phyloP scores from a whole-genome alignment of 2,797 vertebrate species.

The Semaprochilodus insignis region DNA sequence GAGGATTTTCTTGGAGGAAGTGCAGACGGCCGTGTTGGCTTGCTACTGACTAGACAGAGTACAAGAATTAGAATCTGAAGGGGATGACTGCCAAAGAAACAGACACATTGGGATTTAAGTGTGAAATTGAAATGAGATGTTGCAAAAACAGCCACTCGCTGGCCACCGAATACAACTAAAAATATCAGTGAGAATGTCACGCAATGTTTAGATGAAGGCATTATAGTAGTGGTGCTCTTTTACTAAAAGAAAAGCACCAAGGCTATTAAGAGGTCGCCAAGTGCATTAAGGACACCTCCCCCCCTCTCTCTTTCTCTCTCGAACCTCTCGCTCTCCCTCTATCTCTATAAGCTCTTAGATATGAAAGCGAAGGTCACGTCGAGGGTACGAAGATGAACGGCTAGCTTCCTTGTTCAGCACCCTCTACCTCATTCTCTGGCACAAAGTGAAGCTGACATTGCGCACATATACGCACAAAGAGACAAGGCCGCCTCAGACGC shows the following conservation, averaged over 20 bases:
- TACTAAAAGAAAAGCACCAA: constrained; percentile 44
- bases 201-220: constrained; percentile 17
- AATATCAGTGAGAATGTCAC: constrained; percentile 18
- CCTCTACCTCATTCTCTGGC: constrained; percentile 68
- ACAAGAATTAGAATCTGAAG: background rate
- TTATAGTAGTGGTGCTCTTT: constrained; percentile 16
- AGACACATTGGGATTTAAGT: constrained; percentile 3
- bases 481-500: constrained; percentile 47
- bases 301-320: background rate
- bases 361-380: constrained; percentile 74
- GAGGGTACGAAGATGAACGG: constrained; percentile 77
- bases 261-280: constrained; percentile 43
- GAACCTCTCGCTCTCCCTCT: constrained; percentile 57
- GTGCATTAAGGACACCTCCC: constrained; percentile 29
- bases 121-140: constrained; percentile 8
- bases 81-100: background rate
- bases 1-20: background rate
- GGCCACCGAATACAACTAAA: constrained; percentile 2
- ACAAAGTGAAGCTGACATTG: constrained; percentile 75
- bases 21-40: constrained; percentile 11
- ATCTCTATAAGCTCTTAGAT: constrained; percentile 70
- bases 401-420: constrained; percentile 76
- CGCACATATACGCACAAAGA: constrained; percentile 54
- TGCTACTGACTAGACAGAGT: background rate
- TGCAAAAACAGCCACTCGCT: background rate